Conservation (phyloP, 2,113 vertebrate species). For the Campylomormyrus tamandua region DNA sequence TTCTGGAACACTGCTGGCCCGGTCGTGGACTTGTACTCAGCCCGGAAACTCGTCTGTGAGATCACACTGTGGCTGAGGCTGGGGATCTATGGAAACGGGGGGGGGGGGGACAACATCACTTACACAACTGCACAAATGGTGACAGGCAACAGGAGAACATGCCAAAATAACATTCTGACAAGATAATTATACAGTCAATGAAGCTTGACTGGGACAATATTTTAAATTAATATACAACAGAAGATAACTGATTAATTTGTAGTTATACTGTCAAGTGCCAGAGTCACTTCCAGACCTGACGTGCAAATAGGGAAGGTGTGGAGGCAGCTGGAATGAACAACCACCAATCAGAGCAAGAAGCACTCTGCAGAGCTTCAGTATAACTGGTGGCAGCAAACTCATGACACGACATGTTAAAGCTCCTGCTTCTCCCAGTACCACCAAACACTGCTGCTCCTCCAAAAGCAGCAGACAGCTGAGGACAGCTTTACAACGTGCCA, state of each 20-base stretch:
- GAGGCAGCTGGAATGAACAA: not conserved
- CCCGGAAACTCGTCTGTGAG: slow-evolving; percentile 91
- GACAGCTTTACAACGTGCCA: not conserved
- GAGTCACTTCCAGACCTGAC: not conserved
- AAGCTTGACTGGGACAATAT: not conserved
- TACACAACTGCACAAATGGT: not conserved
- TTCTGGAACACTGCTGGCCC: slow-evolving; percentile 93
- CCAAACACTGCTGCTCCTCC: not conserved
- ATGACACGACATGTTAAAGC: not conserved
- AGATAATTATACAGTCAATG: not conserved
- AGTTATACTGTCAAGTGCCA: slow-evolving; percentile 1
- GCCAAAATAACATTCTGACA: not conserved
- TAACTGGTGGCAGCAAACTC: not conserved
- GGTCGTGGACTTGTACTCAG: slow-evolving; percentile 86
- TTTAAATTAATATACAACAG: not conserved
- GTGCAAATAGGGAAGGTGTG: not conserved
- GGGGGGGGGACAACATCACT: not conserved
- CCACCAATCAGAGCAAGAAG: not conserved
- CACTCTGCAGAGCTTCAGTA: not conserved
- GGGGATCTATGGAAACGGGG: slow-evolving; percentile 68
- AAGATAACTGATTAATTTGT: slow-evolving; percentile 1
- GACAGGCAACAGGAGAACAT: not conserved
- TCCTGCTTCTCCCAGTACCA: not conserved
- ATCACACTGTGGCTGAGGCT: slow-evolving; percentile 95
- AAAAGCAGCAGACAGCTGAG: not conserved